A percentile compares a stretch with the other conserved stretches of the same genome.
Evolutionary conservation across 2,113 vertebrate genomes (phyloP).

Genomic region (Nannospalax galili): DNA sequence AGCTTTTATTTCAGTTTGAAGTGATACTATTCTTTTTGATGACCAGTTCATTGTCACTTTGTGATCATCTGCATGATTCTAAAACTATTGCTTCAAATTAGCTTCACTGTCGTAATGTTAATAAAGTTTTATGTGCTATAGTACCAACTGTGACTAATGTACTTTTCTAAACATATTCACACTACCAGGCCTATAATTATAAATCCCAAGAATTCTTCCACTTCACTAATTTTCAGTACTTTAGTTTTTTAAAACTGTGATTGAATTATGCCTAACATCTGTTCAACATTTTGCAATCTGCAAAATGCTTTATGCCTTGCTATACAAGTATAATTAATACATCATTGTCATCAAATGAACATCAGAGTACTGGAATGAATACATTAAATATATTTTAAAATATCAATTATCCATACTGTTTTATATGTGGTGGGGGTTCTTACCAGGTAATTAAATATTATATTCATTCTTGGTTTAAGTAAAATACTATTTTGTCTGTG

Average conservation of each 20-base stretch:
- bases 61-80: constrained; percentile 19
- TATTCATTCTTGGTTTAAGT: neutral
- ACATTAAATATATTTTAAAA: constrained; percentile 30
- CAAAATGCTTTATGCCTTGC: neutral
- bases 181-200: neutral
- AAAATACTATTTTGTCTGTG: neutral
- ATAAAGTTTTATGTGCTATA: neutral
- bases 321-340: neutral
- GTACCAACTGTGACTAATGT: constrained; percentile 1
- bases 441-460: neutral
- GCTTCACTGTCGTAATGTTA: neutral
- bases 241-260: constrained; percentile 8
- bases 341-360: neutral
- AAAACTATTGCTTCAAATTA: constrained; percentile 48
- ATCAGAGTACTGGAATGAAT: neutral
- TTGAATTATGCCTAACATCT: constrained; percentile 8
- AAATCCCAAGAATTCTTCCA: neutral
- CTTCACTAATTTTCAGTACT: constrained; percentile 24
- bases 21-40: constrained; percentile 34
- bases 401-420: neutral
- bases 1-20: neutral
- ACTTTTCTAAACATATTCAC: neutral
- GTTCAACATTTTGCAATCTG: neutral
- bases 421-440: neutral
- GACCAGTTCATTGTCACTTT: constrained; percentile 1